Evolutionary conservation across 2,888 invertebrate genomes (phyloP).

Genomic region (Amiota communis): DNA sequence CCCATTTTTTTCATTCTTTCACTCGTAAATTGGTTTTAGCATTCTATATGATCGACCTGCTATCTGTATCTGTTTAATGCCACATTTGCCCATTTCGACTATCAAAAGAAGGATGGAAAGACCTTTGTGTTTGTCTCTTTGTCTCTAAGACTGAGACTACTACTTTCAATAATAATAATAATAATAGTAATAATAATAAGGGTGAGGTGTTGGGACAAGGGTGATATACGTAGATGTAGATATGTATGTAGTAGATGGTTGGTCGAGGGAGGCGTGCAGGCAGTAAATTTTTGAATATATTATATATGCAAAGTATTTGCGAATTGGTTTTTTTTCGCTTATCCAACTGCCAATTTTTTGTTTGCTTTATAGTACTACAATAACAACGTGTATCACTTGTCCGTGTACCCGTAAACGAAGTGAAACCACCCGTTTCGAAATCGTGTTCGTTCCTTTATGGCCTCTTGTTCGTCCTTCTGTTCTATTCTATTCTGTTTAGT

Average conservation of each 20-base stretch:
- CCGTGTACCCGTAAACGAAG: constrained; percentile 10
- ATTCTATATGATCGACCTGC: too few relatives aligned
- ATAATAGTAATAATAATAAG: too few relatives aligned
- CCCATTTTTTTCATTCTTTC: too few relatives aligned
- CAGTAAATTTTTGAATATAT: constrained; percentile 69
- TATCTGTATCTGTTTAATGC: too few relatives aligned
- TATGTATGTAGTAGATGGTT: background rate
- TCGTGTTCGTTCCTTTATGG: background rate
- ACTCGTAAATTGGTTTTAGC: too few relatives aligned
- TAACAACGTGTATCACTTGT: background rate
- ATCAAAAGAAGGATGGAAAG: too few relatives aligned
- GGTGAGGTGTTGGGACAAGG: too few relatives aligned
- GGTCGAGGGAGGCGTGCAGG: constrained; percentile 34
- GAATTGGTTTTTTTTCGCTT: constrained; percentile 73
- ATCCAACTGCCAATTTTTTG: constrained; percentile 69
- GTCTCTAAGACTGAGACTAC: too few relatives aligned
- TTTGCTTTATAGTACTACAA: background rate
- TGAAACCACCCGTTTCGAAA: background rate
- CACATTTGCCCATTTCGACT: too few relatives aligned
- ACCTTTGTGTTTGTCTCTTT: too few relatives aligned
- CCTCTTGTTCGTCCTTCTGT: constrained; percentile 12
- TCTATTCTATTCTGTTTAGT: constrained; percentile 13
- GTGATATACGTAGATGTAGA: too few relatives aligned
- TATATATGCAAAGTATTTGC: constrained; percentile 73
- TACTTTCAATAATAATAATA: too few relatives aligned